Percentiles rank a stretch among this genome's conserved stretches.
These are phyloP conservation scores for Sclerurus mexicanus DNA, from an alignment of 2,113 vertebrate genomes.

Conservation along the genomic window DNA sequence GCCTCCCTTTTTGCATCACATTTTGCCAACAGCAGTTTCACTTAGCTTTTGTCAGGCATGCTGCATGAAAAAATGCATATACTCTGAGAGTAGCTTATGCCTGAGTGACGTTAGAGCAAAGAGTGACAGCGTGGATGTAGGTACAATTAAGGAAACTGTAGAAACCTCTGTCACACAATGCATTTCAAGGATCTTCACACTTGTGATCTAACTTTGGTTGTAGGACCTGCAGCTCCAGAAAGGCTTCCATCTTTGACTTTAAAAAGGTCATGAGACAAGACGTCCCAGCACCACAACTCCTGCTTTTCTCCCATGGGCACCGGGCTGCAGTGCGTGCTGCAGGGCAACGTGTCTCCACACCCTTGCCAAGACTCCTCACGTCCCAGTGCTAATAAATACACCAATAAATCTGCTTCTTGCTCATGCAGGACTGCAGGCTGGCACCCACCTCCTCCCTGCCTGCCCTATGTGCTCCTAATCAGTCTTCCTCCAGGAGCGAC, in stretches of 20 bases:
- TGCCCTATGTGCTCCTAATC: constrained; percentile 50
- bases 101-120: background rate
- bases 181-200: background rate
- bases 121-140: background rate
- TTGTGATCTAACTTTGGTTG: background rate
- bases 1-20: background rate
- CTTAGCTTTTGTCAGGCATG: background rate
- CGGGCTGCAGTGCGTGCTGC: background rate
- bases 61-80: background rate
- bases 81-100: background rate
- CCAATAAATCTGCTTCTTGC: background rate
- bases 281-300: background rate
- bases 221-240: background rate
- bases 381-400: background rate
- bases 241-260: background rate
- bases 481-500: constrained; percentile 71
- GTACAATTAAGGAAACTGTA: background rate
- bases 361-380: background rate
- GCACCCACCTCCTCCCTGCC: constrained; percentile 2
- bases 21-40: background rate
- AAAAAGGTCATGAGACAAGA: background rate
- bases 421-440: background rate
- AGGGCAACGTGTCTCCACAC: background rate
- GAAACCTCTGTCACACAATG: background rate
- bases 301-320: background rate